These are phyloP conservation scores for Sisor rabdophorus DNA, from an alignment of 2,113 vertebrate species.

Conservation along the genomic window DNA sequence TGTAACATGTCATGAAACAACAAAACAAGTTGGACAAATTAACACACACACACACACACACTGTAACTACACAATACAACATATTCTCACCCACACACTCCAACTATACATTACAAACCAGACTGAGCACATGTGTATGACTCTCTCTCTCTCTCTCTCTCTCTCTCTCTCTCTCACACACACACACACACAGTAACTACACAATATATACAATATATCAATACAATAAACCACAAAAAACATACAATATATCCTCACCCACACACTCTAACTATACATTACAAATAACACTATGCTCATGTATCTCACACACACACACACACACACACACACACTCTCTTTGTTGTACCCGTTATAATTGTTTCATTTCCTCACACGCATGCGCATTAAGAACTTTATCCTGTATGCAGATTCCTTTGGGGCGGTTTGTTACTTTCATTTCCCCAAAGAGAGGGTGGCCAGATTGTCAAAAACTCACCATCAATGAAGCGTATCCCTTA, in stretches of 20 bases:
- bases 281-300: too few species aligned
- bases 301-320: not conserved
- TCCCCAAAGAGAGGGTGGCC: slow-evolving; percentile 14
- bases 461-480: not conserved
- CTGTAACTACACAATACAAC: not conserved
- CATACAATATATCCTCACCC: not conserved
- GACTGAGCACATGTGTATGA: not conserved
- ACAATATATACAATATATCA: not conserved
- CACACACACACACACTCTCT: not conserved
- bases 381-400: not conserved
- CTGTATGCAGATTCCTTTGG: not conserved
- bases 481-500: too few species aligned
- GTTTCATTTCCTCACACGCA: not conserved
- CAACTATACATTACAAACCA: not conserved
- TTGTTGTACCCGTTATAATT: too few species aligned
- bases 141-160: too few species aligned
- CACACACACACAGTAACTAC: not conserved
- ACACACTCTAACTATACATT: too few species aligned
- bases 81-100: not conserved
- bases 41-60: not conserved
- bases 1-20: too few species aligned
- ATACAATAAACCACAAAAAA: not conserved
- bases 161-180: too few species aligned
- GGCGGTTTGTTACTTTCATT: not conserved
- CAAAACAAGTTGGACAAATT: too few species aligned